These are phyloP conservation scores for Coracias cyanogaster DNA, from an alignment of 2,797 vertebrate species.

Conservation along the genomic window DNA sequence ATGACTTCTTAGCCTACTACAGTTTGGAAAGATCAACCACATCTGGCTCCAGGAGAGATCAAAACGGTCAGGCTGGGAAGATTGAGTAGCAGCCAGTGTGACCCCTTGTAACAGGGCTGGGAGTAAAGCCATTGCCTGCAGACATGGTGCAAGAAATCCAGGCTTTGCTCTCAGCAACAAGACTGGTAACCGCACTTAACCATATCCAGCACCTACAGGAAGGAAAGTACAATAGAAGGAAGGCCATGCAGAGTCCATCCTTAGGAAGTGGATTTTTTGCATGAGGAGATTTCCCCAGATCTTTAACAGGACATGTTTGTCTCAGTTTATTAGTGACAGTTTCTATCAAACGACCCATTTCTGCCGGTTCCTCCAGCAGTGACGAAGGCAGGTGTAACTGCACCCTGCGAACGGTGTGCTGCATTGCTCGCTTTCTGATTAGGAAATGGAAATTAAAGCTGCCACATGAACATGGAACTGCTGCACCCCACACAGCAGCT, in stretches of 20 bases:
- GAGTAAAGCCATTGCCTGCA: neutral
- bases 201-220: neutral
- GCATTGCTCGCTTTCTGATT: neutral
- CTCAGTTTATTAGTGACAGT: neutral
- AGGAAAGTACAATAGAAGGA: constrained; percentile 44
- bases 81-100: accelerated
- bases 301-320: neutral
- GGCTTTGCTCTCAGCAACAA: neutral
- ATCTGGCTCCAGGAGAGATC: neutral
- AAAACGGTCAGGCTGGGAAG: neutral
- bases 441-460: constrained; percentile 5
- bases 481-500: neutral
- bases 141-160: neutral
- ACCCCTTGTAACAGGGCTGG: neutral
- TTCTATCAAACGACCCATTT: neutral
- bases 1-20: neutral
- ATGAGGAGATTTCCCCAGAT: neutral
- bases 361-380: neutral
- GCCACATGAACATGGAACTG: neutral
- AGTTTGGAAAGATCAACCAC: neutral
- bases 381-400: neutral
- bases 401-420: neutral
- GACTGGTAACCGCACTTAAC: neutral
- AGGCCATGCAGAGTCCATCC: neutral
- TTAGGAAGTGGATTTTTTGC: neutral